A percentile compares a stretch with the other conserved stretches of the same genome.
Conservation (phyloP, 2,888 invertebrate genomes). For the Lithophane semibrunnea region DNA sequence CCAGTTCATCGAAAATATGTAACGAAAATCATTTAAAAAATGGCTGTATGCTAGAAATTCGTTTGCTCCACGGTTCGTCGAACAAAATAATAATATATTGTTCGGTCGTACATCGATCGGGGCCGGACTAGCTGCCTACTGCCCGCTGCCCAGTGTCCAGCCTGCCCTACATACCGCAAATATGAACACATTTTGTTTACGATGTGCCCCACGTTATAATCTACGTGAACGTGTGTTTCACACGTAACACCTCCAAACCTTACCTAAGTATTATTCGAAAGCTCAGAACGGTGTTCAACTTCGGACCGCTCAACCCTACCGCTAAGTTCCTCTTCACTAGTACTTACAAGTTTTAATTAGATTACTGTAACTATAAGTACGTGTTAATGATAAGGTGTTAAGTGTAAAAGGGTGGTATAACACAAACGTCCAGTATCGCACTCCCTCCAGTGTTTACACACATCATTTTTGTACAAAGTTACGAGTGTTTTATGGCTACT, state of each 20-base stretch:
- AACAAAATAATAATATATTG: conserved; percentile 82
- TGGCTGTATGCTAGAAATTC: conserved; percentile 79
- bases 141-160: conserved; percentile 21
- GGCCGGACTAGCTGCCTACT: conserved; percentile 29
- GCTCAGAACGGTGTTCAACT: conserved; percentile 19
- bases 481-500: conserved; percentile 81
- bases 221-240: conserved; percentile 26
- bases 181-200: conserved; percentile 57
- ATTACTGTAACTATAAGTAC: conserved; percentile 63
- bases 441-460: conserved; percentile 90
- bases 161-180: conserved; percentile 66
- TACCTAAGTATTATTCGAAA: conserved; percentile 17
- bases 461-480: conserved; percentile 88
- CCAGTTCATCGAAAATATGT: conserved; percentile 74
- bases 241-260: conserved; percentile 26
- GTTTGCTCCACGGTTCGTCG: conserved; percentile 76
- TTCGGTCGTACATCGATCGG: conserved; percentile 67
- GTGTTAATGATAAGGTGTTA: conserved; percentile 71
- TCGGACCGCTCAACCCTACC: conserved; percentile 42
- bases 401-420: conserved; percentile 82
- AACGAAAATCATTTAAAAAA: conserved; percentile 80
- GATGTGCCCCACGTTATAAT: conserved; percentile 42
- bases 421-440: conserved; percentile 90
- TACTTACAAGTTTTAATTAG: conserved; percentile 59
- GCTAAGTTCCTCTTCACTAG: conserved; percentile 56